Evolutionary conservation across 2,113 vertebrate species (phyloP), one percentile per base, ranked within the genome.

Genomic region (Pluvialis apricaria): DNA sequence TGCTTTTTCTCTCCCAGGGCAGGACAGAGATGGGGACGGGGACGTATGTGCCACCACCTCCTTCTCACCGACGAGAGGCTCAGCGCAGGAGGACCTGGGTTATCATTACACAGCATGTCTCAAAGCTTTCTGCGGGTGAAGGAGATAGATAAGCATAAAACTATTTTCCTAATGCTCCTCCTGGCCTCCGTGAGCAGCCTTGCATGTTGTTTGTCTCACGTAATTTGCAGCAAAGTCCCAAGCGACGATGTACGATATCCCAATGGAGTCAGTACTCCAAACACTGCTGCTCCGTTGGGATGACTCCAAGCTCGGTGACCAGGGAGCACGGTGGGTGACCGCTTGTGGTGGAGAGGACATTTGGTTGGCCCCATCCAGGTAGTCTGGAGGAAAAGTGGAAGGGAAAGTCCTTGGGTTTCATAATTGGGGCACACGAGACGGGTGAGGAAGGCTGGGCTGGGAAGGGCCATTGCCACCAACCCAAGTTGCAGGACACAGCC

Each of bases 271-370:
- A 0, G 14, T 14, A 8, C 45, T 44, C 42, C 32, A 28, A 22
- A 38, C 1, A 5, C 36, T 2, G 3, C 52, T 3, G 14, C 29
- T 49, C 44, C 1, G 1, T 21, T 22, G 36, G n/a, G 36, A 36
- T 21, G 25, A 21, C 10, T 29, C 29, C 44, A 42, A 22, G 29
- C 42, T 47, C 49, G 2, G 3, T 2, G 40, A 8, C 26, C 4
- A 2, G 28, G 13, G 24, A 54, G 54, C 45, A 10, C 1, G 2
- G n/a, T 11, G 22, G 29, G 68, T 1, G 10, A 12, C 64, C 3
- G 5, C 58, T 29, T 38, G 58, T 0, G 2, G 29, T 12, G 38
- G 44, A 51, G 42, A 22, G 49, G 70, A 29, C 29, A 10, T 64
- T 38, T 17, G 32, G 4, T 12, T 38, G 7, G 38, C 34, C 26